Conservation (phyloP, 2,888 invertebrate species). For the Epirrhoe alternata region DNA sequence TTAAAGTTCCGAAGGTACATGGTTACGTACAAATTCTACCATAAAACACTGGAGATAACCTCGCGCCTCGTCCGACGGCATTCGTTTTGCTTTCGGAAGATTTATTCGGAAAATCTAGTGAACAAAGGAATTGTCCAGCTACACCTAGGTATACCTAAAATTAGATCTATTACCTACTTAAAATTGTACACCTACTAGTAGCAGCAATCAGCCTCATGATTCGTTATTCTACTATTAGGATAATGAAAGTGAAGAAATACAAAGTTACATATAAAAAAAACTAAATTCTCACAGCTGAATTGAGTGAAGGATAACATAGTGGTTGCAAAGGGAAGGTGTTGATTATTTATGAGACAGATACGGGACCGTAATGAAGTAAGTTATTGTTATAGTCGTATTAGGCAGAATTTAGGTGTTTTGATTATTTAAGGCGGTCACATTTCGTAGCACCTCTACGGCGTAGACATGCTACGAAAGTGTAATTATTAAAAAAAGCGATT, state of each 20-base stretch:
- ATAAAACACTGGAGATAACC: constrained; percentile 51
- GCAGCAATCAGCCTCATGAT: no score
- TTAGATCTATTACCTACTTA: no score
- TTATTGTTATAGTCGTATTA: constrained; percentile 2
- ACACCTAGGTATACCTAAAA: constrained; percentile 15
- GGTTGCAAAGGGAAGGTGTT: constrained; percentile 7
- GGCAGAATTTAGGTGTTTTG: constrained; percentile 7
- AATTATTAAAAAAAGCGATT: background rate
- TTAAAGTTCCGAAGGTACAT: constrained; percentile 39
- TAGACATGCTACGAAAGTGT: constrained; percentile 2
- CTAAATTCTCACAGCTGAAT: background rate
- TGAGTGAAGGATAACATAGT: constrained; percentile 11
- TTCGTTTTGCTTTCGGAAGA: constrained; percentile 55
- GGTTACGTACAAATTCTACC: constrained; percentile 44
- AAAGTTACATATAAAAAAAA: background rate
- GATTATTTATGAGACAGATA: constrained; percentile 15
- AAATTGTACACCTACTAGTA: no score
- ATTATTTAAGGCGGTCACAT: constrained; percentile 1
- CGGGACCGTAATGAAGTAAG: background rate
- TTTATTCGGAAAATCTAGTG: constrained; percentile 60
- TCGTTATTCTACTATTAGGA: no score
- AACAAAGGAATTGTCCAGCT: constrained; percentile 62
- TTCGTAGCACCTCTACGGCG: background rate
- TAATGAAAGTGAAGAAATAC: no score
- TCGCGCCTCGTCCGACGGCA: constrained; percentile 45